Evolutionary conservation across 2,113 vertebrate genomes (phyloP), one percentile per base, ranked within the genome.

Genomic region (Petrocephalus microphthalmus): DNA sequence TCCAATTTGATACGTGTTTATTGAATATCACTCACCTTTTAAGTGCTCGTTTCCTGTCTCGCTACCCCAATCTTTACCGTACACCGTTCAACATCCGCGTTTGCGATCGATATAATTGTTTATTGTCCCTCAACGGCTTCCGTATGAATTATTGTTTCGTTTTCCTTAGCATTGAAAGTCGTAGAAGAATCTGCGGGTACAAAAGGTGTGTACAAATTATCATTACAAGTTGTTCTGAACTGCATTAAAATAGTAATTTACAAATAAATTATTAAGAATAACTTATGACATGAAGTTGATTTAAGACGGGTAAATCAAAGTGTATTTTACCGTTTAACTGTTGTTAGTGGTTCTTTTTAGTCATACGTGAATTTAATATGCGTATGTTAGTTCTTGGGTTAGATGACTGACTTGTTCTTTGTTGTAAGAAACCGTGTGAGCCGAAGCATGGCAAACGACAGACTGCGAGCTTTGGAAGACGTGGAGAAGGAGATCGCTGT

Each of bases 401-500:
- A 64, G n/a, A 64, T 29, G 25, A 29, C 60, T 67, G 60, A 25
- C 42, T 49, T 51, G 20, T 67, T 86, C 33, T 71, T 29, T 67
- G 47, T 33, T 29, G 47, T 85, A n/a, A 7, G 25, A 56, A 29
- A 15, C 25, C 15, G 57, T 17, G 51, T 5, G 53, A 25, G 25
- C n/a, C 25, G 25, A 85, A 85, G 15, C 29, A 96, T 96, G 96
- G 95, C 96, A 0, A 96, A 96, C 8, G 96, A 96, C 88, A 89
- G 95, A 17, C 93, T 96, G 2, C 82, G 94, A 85, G 92, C 92
- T 29, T 91, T 96, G 89, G 96, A 96, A 93, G 96, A 96, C 0
- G 95, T 95, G 54, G 96, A 96, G 91, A 96, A 95, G 88, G 95
- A 96, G 91, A 96, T 96, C 11, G 95, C 94, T 0, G 91, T 89